phyloP scores from a whole-genome alignment of 2,888 invertebrate genomes.

The Protonemura montana region DNA sequence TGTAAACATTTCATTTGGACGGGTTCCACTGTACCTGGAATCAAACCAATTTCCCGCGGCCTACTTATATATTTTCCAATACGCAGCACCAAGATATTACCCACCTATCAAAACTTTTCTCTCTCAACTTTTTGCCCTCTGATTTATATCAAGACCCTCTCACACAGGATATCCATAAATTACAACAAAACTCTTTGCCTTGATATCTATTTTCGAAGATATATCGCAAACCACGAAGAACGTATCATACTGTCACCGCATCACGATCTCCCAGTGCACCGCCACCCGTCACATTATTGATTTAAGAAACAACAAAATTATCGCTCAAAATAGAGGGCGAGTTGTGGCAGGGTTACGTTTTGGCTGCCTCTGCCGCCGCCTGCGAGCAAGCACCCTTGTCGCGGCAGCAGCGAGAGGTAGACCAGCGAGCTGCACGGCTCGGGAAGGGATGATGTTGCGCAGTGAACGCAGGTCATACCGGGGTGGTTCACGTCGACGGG shows the following conservation, averaged over 20 bases:
- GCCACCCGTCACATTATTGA: not conserved
- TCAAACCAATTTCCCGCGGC: not conserved
- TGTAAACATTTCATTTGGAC: not conserved
- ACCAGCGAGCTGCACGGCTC: not conserved
- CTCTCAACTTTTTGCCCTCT: not conserved
- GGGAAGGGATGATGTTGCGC: conserved; percentile 8
- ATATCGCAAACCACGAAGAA: not conserved
- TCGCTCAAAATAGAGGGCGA: not conserved
- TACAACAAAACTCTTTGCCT: not conserved
- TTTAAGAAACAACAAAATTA: conserved; percentile 7
- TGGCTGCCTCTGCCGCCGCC: not conserved
- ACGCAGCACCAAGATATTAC: not conserved
- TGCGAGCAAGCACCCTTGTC: not conserved
- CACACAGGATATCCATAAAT: not conserved
- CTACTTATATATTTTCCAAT: not conserved
- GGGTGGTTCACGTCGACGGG: not conserved
- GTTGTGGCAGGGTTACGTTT: not conserved
- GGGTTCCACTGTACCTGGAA: not conserved
- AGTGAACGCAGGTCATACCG: not conserved
- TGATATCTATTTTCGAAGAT: not conserved
- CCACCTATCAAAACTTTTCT: not conserved
- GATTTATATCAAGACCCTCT: not conserved
- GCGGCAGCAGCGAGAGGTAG: not conserved
- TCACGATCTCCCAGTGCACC: not conserved
- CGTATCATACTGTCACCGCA: not conserved